A percentile compares a stretch with the other conserved stretches of the same genome.
Conservation (phyloP, 2,797 vertebrate species). For the Manis javanica region DNA sequence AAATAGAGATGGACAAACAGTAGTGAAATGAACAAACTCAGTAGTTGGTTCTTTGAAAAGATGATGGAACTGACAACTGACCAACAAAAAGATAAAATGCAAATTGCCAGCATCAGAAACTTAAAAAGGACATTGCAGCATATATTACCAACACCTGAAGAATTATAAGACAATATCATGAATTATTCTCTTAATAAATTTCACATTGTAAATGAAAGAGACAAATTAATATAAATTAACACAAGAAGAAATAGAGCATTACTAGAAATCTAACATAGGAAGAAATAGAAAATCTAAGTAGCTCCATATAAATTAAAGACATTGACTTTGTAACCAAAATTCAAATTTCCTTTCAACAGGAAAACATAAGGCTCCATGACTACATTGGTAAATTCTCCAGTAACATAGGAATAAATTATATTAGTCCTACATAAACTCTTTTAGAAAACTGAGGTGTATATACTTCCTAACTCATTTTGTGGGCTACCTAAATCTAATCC, state of each 20-base stretch:
- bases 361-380: not conserved
- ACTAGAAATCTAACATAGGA: not conserved
- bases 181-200: not conserved
- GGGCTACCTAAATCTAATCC: not conserved
- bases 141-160: not conserved
- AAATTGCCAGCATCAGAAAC: not conserved
- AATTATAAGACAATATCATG: not conserved
- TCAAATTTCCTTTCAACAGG: not conserved
- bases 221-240: not conserved
- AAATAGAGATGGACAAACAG: not conserved
- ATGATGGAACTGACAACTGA: not conserved
- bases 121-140: not conserved
- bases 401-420: not conserved
- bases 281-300: not conserved
- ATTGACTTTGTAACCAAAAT: not conserved
- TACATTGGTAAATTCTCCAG: not conserved
- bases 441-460: not conserved
- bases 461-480: not conserved
- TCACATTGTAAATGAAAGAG: not conserved
- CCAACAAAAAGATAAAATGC: not conserved
- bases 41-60: not conserved
- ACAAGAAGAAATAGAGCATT: not conserved
- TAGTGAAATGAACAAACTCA: not conserved
- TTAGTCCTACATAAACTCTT: not conserved
- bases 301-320: not conserved